A percentile compares a stretch with the other conserved stretches of the same genome.
Evolutionary conservation across 2,113 vertebrate genomes (phyloP).

Genomic region (Leuciscus idus): DNA sequence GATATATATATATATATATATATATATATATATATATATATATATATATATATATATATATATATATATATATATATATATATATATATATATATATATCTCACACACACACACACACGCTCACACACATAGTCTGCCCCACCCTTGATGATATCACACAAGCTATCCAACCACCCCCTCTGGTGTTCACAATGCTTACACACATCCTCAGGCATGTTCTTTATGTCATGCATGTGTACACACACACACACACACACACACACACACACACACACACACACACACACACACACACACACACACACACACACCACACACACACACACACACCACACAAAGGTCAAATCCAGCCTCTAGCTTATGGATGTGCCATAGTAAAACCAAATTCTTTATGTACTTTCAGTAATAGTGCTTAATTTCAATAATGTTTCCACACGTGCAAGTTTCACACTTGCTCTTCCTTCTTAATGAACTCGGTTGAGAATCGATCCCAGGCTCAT

Average conservation of each 20-base stretch:
- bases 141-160: constrained; percentile 30
- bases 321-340: background rate
- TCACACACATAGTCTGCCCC: background rate
- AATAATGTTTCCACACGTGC: background rate
- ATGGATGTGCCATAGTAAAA: background rate
- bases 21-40: too few species aligned
- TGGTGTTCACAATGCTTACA: constrained; percentile 46
- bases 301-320: background rate
- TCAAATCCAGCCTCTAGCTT: background rate
- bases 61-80: too few species aligned
- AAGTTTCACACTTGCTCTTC: background rate
- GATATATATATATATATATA: too few species aligned
- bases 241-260: background rate
- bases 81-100: too few species aligned
- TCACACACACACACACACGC: constrained; percentile 19
- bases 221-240: background rate
- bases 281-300: background rate
- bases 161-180: constrained; percentile 55
- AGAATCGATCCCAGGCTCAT: background rate
- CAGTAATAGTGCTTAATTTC: background rate
- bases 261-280: background rate
- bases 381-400: background rate
- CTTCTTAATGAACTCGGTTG: background rate
- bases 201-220: constrained; percentile 19
- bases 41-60: too few species aligned